phyloP scores from a whole-genome alignment of 1,140 invertebrate species.

The Philaenus spumarius region DNA sequence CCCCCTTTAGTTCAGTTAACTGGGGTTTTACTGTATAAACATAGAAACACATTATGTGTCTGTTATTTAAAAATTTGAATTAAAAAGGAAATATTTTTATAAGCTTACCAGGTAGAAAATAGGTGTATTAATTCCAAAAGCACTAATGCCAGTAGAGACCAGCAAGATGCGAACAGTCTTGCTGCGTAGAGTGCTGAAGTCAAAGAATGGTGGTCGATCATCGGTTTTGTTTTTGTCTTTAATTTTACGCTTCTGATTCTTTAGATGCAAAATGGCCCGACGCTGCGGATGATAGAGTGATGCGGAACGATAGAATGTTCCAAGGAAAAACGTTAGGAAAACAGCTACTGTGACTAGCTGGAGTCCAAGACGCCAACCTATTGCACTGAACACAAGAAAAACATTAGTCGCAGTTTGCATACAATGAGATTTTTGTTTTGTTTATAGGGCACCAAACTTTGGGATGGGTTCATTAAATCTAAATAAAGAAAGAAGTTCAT shows the following conservation, averaged over 20 bases:
- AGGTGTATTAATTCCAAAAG: constrained; percentile 80
- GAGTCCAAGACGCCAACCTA: constrained; percentile 82
- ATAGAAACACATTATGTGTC: no score
- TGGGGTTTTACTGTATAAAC: no score
- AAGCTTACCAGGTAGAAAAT: constrained; percentile 70
- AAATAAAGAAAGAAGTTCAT: no score
- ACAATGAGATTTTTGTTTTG: no score
- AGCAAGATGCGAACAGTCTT: constrained; percentile 78
- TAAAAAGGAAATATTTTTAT: no score
- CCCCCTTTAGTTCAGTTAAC: no score
- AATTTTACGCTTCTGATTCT: constrained; percentile 81
- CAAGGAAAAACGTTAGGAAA: constrained; percentile 77
- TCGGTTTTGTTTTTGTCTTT: constrained; percentile 67
- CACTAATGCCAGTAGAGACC: constrained; percentile 63
- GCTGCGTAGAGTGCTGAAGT: constrained; percentile 74
- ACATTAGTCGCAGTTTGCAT: neutral
- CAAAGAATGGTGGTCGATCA: constrained; percentile 76
- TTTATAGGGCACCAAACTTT: no score
- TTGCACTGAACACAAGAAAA: constrained; percentile 48
- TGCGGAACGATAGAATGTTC: constrained; percentile 82
- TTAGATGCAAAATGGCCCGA: constrained; percentile 81
- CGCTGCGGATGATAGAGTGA: constrained; percentile 85
- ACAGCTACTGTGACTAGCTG: constrained; percentile 79
- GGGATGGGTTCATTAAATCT: no score
- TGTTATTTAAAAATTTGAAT: no score